These are phyloP conservation scores for Laspeyria flexula DNA, from an alignment of 2,888 invertebrate genomes.

Conservation along the genomic window DNA sequence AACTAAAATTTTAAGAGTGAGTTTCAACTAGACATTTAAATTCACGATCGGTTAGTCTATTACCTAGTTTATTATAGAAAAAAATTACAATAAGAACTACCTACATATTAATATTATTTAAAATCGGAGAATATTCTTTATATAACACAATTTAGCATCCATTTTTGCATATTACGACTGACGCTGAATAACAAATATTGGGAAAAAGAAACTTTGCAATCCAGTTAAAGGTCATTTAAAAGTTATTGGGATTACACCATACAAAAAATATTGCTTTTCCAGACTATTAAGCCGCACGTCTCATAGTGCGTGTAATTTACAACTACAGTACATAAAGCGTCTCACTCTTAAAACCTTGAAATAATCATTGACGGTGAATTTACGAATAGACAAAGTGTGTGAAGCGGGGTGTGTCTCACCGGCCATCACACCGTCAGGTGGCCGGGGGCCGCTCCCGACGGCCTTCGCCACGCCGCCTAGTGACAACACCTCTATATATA, in stretches of 20 bases:
- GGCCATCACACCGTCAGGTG: conserved; percentile 85
- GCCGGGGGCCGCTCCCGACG: conserved; percentile 72
- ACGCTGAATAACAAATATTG: too few relatives aligned
- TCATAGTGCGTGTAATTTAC: too few relatives aligned
- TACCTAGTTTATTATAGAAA: too few relatives aligned
- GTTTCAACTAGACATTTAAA: conserved; percentile 3
- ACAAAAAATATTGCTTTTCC: not conserved
- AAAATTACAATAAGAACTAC: too few relatives aligned
- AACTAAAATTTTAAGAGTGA: conserved; percentile 39
- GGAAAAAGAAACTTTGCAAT: too few relatives aligned
- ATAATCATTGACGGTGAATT: conserved; percentile 12
- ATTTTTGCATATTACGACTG: too few relatives aligned
- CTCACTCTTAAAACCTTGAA: conserved; percentile 42
- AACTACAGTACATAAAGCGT: too few relatives aligned
- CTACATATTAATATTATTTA: too few relatives aligned
- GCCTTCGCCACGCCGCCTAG: conserved; percentile 75
- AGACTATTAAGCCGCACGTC: too few relatives aligned
- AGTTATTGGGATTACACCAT: not conserved
- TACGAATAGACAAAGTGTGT: conserved; percentile 30
- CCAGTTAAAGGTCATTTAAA: not conserved
- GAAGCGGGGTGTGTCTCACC: conserved; percentile 72
- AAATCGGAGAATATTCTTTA: too few relatives aligned
- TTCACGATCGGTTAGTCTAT: too few relatives aligned
- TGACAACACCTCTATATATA: conserved; percentile 60
- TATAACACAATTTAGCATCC: too few relatives aligned